phyloP scores from a whole-genome alignment of 2,113 vertebrate species.

The Aphyosemion australe region DNA sequence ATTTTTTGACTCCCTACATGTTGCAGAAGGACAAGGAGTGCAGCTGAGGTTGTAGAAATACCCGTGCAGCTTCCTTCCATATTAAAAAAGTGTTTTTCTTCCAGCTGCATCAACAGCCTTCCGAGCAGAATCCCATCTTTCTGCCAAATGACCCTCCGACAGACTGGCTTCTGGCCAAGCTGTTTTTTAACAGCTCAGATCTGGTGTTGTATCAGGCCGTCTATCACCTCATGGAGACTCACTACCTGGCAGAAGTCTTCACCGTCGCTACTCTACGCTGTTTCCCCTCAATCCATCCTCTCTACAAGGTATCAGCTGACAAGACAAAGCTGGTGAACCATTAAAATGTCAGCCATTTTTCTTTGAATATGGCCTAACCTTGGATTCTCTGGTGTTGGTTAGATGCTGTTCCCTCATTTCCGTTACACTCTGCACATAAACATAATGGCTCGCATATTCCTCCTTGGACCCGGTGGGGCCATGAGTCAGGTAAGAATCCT shows the following conservation, averaged over 20 bases:
- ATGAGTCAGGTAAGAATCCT: background rate
- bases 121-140: constrained; percentile 71
- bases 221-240: constrained; percentile 74
- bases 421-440: constrained; percentile 19
- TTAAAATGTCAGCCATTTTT: background rate
- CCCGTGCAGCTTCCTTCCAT: too few species aligned
- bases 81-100: background rate
- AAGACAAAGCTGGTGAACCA: background rate
- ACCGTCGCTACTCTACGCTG: constrained; percentile 68
- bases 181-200: constrained; percentile 75
- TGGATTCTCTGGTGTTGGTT: background rate
- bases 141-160: constrained; percentile 75
- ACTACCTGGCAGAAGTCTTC: constrained; percentile 73
- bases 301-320: constrained; percentile 73
- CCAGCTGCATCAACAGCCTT: constrained; percentile 62
- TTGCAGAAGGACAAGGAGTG: too few species aligned
- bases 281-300: constrained; percentile 77
- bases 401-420: constrained; percentile 26
- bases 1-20: too few species aligned
- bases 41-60: background rate
- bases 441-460: accelerated
- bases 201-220: constrained; percentile 60
- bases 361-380: background rate
- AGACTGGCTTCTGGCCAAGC: constrained; percentile 82
- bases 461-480: constrained; percentile 11